phyloP scores from a whole-genome alignment of 35 echinoderm and acorn worm genomes.

The Amphiura filiformis region DNA sequence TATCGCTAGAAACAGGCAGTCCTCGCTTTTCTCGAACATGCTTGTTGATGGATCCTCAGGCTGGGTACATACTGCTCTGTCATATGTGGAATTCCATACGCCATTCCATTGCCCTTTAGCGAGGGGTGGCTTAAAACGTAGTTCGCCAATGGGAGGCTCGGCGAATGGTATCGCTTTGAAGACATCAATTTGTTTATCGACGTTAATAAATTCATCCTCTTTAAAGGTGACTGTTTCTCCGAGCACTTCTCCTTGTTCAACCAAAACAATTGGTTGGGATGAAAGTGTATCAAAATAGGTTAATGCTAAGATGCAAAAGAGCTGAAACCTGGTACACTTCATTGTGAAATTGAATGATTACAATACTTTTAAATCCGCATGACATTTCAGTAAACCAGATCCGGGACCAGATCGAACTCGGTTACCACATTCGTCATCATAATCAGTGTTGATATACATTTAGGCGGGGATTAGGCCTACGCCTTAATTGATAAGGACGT shows the following conservation, averaged over 20 bases:
- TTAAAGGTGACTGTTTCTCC: no score
- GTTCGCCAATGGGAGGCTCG: slow-evolving; percentile 39
- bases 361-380: no score
- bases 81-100: slow-evolving; percentile 52
- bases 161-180: slow-evolving; percentile 67
- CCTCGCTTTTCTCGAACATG: slow-evolving; percentile 42
- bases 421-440: no score
- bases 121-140: slow-evolving; percentile 43
- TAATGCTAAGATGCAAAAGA: no score
- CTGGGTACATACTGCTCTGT: slow-evolving; percentile 45
- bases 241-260: slow-evolving; percentile 22
- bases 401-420: no score
- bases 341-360: no score
- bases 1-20: slow-evolving; percentile 77
- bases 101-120: slow-evolving; percentile 32
- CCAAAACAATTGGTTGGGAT: neutral
- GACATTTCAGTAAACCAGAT: no score
- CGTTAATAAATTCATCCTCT: slow-evolving; percentile 28
- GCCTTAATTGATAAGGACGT: no score
- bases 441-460: no score
- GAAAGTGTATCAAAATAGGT: no score
- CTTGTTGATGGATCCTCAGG: neutral
- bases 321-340: no score
- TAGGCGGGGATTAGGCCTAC: no score
- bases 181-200: slow-evolving; percentile 31